Base-by-base conservation (phyloP, 2,113 vertebrate species). In the Microtus ochrogaster region DNA sequence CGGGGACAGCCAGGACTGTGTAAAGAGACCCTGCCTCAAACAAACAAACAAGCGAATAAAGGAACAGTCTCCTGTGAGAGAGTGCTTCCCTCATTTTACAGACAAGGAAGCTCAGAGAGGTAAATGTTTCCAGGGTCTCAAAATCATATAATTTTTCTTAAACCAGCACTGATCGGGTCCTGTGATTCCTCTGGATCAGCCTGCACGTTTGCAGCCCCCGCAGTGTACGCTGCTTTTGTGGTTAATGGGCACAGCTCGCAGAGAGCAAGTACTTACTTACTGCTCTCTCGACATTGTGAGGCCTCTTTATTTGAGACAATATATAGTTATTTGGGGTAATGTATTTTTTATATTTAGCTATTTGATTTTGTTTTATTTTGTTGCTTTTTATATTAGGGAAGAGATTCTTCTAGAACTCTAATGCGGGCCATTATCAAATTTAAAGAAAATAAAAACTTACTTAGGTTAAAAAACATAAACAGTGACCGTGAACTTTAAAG, bases 311-410 rank as follows among this genome's bases (percentile, higher is more conserved):
- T 94, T 90, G 74, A 92, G 49, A 93, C 5, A 21, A 24, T 91
- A 84, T 94, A 94, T 79, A 72, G 68, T 96, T 96, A 90, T 94
- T 93, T 96, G 92, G 61, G 58, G 76, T 28, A 66, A 81, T 70
- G 79, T 49, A 89, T 84, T 96, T 95, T 95, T 95, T 81, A 90
- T 24, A 84, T 90, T 96, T 93, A 85, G 74, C 58, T 96, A 44
- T 93, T 94, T 94, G 58, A 77, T 73, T 89, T 82, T 89, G 74
- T 94, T 77, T 95, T 19, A 79, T 6, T 83, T 89, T 91, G 63
- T 26, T 84, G 41, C 52, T 61, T 74, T 39, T 49, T 65, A 2
- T 72, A 68, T n/a, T 91, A 63, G 66, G 49, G 79, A n/a, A 72
- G 68, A 72, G 68, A 17, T 72, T 72, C 36, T 72, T 72, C 68